Evolutionary conservation across 2,797 vertebrate species (phyloP), one percentile per base, ranked within the genome.

Genomic region (Phrynocephalus forsythii): DNA sequence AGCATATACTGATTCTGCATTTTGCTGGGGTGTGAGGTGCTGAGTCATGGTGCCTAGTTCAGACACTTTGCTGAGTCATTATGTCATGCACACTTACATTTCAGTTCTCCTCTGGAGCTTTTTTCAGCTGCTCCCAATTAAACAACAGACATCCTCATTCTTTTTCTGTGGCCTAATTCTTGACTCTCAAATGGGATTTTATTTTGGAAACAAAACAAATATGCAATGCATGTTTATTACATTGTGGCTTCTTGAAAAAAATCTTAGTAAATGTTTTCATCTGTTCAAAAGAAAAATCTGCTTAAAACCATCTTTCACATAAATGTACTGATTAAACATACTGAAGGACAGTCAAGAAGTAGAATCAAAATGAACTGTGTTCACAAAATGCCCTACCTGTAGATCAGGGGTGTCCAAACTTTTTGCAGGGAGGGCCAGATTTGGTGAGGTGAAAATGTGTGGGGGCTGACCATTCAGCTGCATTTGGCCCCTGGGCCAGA

Each of bases 31-130:
- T 44, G 69, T 88, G 30, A 72, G 84, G 0, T 87, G 86, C 83
- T 84, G 82, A 81, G 63, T 90, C 86, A 85, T 6, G 30, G 83
- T 67, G 9, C 5, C 33, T 44, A 44, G 38, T 44, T 44, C 3
- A 44, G 38, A 44, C 6, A 7, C 2, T 75, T 87, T 90, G 91
- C 85, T 89, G 68, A 91, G 78, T 93, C 92, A 87, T 1, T 0
- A n/a, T 38, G 87, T 72, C 52, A 16, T 38, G 16, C 22, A 15
- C 66, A 0, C 0, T 80, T 90, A 83, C 60, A 16, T 18, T 83
- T 89, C 50, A 86, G 79, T 63, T 52, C 20, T n/a, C 30, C 83
- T 2, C 79, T 24, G 22, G n/a, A 67, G 72, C 76, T 38, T 56
- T n/a, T 75, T 79, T 69, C 87, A 91, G 52, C 13, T 7, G 75